These are phyloP conservation scores for Aurelia aurita complex sp. Pacific DNA, from an alignment of 30 jellyfish, hydroid and myxozoan genomes.

Conservation along the genomic window DNA sequence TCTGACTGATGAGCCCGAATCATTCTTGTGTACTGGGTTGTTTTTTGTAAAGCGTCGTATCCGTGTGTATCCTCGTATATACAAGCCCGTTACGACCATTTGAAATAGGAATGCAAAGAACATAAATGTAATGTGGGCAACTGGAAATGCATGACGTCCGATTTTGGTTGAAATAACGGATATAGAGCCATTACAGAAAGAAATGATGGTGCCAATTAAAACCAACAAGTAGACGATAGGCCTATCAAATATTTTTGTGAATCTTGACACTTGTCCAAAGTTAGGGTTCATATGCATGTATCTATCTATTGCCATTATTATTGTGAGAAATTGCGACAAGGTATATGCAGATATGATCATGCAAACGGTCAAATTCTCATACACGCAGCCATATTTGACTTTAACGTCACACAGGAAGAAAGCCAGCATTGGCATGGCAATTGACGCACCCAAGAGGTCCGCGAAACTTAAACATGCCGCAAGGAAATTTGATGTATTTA, in stretches of 20 bases:
- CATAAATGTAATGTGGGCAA: too few species aligned
- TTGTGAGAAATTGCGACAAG: neutral
- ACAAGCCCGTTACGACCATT: too few species aligned
- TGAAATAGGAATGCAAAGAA: too few species aligned
- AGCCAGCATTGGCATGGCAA: neutral
- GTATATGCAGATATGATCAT: neutral
- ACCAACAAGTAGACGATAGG: neutral
- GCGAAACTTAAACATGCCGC: slow-evolving; percentile 9
- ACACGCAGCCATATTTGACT: neutral
- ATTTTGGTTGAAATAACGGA: neutral
- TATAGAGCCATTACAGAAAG: neutral
- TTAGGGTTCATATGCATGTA: slow-evolving; percentile 19
- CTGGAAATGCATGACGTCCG: neutral
- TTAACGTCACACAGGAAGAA: neutral
- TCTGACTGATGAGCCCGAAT: neutral
- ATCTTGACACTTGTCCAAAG: neutral
- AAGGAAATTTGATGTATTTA: slow-evolving; percentile 20
- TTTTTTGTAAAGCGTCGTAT: neutral
- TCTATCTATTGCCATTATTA: slow-evolving; percentile 14
- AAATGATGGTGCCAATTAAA: neutral
- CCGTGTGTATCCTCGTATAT: neutral
- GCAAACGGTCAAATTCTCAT: neutral
- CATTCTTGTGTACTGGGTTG: slow-evolving; percentile 1
- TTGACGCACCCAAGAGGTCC: neutral
- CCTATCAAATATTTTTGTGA: neutral